Conservation (phyloP, 2,113 vertebrate species). For the Varanus salvator region DNA sequence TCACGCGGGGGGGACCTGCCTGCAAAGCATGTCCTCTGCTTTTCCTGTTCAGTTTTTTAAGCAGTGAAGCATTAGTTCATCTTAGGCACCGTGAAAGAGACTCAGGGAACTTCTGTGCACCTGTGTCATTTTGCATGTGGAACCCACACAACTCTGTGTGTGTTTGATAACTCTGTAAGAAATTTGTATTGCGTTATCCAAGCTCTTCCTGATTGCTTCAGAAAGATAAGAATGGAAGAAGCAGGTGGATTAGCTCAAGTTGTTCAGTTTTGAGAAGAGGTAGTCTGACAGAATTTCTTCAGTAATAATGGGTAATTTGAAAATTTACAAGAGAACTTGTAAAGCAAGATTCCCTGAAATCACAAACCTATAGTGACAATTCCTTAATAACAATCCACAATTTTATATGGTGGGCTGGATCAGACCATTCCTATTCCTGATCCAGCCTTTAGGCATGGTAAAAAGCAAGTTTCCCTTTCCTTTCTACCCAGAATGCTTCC, state of each 20-base stretch:
- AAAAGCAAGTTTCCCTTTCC: background rate
- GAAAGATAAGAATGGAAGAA: background rate
- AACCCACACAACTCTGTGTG: background rate
- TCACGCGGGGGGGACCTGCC: too few species aligned
- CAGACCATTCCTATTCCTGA: background rate
- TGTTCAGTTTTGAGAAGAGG: background rate
- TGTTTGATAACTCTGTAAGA: background rate
- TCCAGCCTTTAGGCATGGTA: background rate
- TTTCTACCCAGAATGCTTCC: background rate
- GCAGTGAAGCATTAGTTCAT: background rate
- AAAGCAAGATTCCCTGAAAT: background rate
- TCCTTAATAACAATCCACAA: background rate
- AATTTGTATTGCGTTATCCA: background rate
- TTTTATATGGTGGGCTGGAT: background rate
- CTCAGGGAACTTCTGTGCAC: background rate
- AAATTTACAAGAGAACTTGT: background rate
- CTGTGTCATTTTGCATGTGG: background rate
- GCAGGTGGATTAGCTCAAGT: background rate
- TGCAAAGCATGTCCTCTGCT: too few species aligned
- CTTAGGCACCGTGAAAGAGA: background rate
- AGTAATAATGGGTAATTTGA: background rate
- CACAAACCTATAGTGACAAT: background rate
- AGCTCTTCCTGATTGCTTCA: background rate
- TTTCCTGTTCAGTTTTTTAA: background rate
- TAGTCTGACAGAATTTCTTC: background rate